Evolutionary conservation across 1,140 invertebrate genomes (phyloP), one percentile per base, ranked within the genome.

Genomic region (Cydia splendana): DNA sequence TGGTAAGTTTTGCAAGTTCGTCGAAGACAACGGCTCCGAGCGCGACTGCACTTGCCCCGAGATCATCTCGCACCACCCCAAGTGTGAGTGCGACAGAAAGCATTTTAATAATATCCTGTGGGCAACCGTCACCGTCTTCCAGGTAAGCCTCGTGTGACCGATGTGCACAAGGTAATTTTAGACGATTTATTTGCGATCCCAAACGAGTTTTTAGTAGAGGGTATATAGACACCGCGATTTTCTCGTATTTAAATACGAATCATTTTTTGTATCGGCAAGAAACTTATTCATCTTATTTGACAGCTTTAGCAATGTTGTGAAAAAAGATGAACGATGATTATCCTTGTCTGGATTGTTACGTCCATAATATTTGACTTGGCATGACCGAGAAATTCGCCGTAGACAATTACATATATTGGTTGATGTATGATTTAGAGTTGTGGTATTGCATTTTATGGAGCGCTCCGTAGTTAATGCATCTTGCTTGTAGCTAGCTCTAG

Each of bases 1-100:
- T 94, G 98, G 98, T 97, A 98, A 98, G 96, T 99, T 99, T 98
- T 99, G 98, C 97, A 98, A 98, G 96, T 97, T 96, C 95, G 95
- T 95, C 93, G 97, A 98, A 94, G 96, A 97, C 94, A 96, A 96
- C 94, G 95, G 95, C 91, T 96, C 97, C 93, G 96, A 96, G 94
- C 95, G 96, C 88, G 96, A 96, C 94, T 99, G 98, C 95, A 97
- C 96, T 92, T 99, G 98, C 95, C 95, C 95, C 88, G 98, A 98
- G 94, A 96, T 98, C 92, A 95, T 97, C 91, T 96, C 96, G 91
- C 95, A 96, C 90, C 95, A 97, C 94, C 95, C 96, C 89, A 95
- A 96, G 94, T 99, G 98, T 95, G 96, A 97, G 93, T 98, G 98
- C 95, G 97, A 98, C 95, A 95, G 98, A 91, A 98, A 98, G 95